Evolutionary conservation across 2,113 vertebrate genomes (phyloP), one percentile per base, ranked within the genome.

Genomic region (Syngnathoides biaculeatus): DNA sequence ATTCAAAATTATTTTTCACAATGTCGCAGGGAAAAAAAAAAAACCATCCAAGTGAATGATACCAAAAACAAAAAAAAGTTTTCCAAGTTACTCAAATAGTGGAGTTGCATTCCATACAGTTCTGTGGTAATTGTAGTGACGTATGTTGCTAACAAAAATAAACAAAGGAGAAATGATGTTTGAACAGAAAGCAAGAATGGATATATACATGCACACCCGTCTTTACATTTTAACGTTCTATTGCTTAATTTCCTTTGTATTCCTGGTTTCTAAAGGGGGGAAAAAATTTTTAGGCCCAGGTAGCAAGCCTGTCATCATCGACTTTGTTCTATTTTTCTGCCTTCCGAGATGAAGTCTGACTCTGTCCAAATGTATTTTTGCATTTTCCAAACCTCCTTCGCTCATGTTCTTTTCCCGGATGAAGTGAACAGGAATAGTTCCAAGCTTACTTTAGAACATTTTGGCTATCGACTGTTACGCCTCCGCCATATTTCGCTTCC

Each of bases 291-390:
- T 26, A 71, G n/a, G 42, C 15, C 48, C 12, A 19, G 26, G 2
- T 26, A 8, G 14, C 7, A 1, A 30, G 14, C 55, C 17, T 14
- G 66, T 72, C 76, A 69, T 64, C 78, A 80, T 84, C 71, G 68
- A 22, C 78, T 75, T 78, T 24, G 58, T 57, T 78, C 71, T 68
- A 73, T 80, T 15, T 20, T 20, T 58, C 58, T 38, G 92, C 93
- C 91, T 91, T 95, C 94, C 95, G 98, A 96, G 97, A 68, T 47
- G 45, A 79, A 75, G 75, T 71, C 42, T 69, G 75, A 83, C 78
- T 81, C 30, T 81, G 78, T 83, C 7, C 80, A 8, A 52, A 52
- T 17, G 53, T 30, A 15, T 15, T 26, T 57, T 26, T 55, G 1
- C 52, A 12, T 56, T 14, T 17, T 30, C 13, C 30, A 77, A 76